Evolutionary conservation across 2,888 invertebrate species (phyloP).

Genomic region (Heliconius ethilla): DNA sequence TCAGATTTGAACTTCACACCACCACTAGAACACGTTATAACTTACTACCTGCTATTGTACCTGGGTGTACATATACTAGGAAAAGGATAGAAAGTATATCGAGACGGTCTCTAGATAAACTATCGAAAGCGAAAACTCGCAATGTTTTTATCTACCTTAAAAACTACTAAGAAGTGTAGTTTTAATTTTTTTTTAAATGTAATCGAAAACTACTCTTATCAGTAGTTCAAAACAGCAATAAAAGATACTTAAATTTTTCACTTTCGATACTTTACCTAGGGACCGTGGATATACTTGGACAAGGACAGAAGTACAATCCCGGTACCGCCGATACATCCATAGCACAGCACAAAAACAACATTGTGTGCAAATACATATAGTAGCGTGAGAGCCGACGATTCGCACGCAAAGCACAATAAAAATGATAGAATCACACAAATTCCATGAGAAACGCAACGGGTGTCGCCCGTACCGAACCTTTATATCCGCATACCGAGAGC

Average conservation of each 20-base stretch:
- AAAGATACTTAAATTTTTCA: too few relatives aligned
- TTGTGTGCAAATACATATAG: conserved; percentile 6
- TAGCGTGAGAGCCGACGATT: conserved; percentile 20
- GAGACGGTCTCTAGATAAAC: too few relatives aligned
- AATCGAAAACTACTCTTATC: too few relatives aligned
- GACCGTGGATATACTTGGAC: not conserved
- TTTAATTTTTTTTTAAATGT: too few relatives aligned
- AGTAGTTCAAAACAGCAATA: too few relatives aligned
- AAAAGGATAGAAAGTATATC: too few relatives aligned
- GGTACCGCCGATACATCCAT: conserved; percentile 12
- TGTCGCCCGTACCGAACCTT: conserved; percentile 30
- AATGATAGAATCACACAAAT: conserved; percentile 39
- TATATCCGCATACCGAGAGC: conserved; percentile 45
- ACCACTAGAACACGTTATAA: conserved; percentile 6
- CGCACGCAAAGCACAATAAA: conserved; percentile 33
- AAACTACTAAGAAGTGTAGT: too few relatives aligned
- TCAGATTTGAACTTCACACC: not conserved
- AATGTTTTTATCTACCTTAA: too few relatives aligned
- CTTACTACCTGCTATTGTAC: conserved; percentile 5
- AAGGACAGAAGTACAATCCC: not conserved
- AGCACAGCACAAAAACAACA: conserved; percentile 21
- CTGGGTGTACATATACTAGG: not conserved
- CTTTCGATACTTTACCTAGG: too few relatives aligned
- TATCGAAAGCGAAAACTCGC: too few relatives aligned
- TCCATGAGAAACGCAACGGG: conserved; percentile 29